Evolutionary conservation across 2,797 vertebrate species (phyloP), one percentile per base, ranked within the genome.

Genomic region (Scleropages formosus): DNA sequence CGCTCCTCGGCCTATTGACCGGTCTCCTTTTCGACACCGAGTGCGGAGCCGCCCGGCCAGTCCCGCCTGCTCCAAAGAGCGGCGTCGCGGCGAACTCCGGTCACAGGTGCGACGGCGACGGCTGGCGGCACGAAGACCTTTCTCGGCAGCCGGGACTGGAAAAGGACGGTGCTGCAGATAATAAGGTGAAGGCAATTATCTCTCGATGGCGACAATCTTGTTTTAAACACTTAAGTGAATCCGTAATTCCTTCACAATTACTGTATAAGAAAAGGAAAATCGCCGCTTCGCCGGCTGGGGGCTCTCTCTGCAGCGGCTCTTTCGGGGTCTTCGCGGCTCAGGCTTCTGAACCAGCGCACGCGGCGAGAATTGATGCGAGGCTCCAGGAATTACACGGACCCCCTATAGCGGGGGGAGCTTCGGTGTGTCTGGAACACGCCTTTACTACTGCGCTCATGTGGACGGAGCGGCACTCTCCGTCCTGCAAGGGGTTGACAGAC

Each of bases 201-300:
- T 59, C 66, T 31, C 49, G 44, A 59, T 53, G 75, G 51, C 78
- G 59, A 16, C 74, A 66, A 66, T 77, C 65, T 60, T 31, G 56
- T 69, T 71, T 75, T 65, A 66, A 74, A 72, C 68, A 67, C 67
- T 39, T 61, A 79, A 74, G 67, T 27, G 68, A 67, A 67, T 65
- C 73, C 44, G 60, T 72, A 75, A 75, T 73, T 75, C 73, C 39
- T 24, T 65, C 13, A 47, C 72, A 67, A 72, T 77, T 77, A 56
- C n/a, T n/a, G n/a, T n/a, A n/a, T 18, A 77, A 65, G 53, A 75
- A 78, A 75, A 78, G 68, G 60, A 65, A 63, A 78, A 78, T 60
- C 64, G 66, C 56, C 75, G 74, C 68, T 49, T 78, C 39, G 47
- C 68, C 60, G 58, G 68, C 75, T 11, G 15, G n/a, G 26, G 18